Percentiles rank a stretch among this genome's conserved stretches.
Conservation (phyloP, 2,797 vertebrate genomes). For the Masticophis lateralis region DNA sequence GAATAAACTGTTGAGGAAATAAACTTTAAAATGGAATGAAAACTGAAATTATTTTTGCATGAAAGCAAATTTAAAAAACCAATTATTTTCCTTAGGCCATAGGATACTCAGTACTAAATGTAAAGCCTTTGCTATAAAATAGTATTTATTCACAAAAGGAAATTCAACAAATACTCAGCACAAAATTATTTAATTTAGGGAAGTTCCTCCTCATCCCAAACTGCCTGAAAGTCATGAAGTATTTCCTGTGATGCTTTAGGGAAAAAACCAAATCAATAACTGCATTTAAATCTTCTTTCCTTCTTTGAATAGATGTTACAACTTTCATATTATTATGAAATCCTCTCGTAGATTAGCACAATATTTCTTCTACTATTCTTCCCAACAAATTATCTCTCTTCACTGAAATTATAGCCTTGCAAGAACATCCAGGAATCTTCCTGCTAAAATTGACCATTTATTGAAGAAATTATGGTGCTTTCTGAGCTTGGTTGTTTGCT, state of each 20-base stretch:
- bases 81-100: background rate
- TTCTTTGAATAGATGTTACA: background rate
- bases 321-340: background rate
- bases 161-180: background rate
- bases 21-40: background rate
- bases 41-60: background rate
- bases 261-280: slow-evolving; percentile 12
- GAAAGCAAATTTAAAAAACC: background rate
- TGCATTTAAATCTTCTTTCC: background rate
- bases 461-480: background rate
- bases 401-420: background rate
- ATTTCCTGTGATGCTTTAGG: background rate
- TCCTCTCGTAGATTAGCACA: background rate
- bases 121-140: background rate
- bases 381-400: background rate
- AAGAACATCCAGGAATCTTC: background rate
- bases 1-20: background rate
- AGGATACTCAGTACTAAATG: background rate
- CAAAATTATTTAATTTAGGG: slow-evolving; percentile 5
- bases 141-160: background rate
- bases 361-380: background rate
- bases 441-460: background rate
- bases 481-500: background rate
- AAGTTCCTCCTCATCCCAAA: background rate
- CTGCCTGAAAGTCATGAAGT: background rate